A percentile compares a stretch with the other conserved stretches of the same genome.
Evolutionary conservation across 2,113 vertebrate species (phyloP).

Genomic region (Falcunculus frontatus): DNA sequence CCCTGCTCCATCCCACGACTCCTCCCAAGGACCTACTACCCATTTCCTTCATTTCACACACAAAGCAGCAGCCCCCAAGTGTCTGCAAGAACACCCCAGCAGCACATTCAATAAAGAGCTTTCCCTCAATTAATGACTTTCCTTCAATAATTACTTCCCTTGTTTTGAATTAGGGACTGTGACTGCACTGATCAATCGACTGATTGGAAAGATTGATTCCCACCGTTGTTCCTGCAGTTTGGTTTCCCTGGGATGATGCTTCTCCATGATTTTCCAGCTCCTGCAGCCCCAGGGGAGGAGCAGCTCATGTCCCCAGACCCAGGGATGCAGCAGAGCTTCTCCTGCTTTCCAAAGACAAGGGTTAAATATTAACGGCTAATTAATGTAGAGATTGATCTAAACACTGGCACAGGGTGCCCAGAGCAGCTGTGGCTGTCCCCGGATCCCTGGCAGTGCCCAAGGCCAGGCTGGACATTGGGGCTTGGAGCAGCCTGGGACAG

Average conservation of each 20-base stretch:
- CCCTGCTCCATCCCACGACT: fast-evolving
- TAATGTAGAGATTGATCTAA: background rate
- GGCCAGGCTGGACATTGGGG: background rate
- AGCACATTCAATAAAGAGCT: background rate
- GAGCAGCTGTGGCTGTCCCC: background rate
- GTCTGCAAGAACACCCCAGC: background rate
- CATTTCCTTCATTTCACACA: background rate
- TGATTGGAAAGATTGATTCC: background rate
- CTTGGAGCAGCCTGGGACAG: background rate
- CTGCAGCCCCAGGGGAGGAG: background rate
- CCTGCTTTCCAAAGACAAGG: background rate
- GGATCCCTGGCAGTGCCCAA: background rate
- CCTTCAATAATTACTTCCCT: background rate
- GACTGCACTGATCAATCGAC: background rate
- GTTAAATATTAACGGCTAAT: background rate
- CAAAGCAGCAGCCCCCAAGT: fast-evolving
- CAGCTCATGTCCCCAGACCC: background rate
- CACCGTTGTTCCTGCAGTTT: background rate
- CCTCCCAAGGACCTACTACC: background rate
- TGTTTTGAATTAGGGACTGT: background rate
- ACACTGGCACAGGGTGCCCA: background rate
- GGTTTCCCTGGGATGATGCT: background rate
- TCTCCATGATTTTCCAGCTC: background rate
- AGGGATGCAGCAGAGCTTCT: background rate
- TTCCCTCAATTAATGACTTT: background rate